Evolutionary conservation across 2,797 vertebrate species (phyloP).

Genomic region (Amblyraja radiata): DNA sequence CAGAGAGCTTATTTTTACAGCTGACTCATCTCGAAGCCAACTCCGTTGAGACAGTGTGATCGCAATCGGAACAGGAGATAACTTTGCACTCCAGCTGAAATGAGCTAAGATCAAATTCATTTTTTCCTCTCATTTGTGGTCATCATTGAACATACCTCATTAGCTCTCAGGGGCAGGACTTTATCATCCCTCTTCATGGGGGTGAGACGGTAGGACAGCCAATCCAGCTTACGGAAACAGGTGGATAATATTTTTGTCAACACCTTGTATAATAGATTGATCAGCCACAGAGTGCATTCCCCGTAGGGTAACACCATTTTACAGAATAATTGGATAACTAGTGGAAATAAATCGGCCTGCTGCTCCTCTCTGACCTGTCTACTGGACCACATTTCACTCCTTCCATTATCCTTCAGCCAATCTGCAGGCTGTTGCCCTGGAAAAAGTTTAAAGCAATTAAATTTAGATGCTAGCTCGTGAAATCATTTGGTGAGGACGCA

Average conservation of each 20-base stretch:
- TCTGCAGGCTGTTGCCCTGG: not conserved
- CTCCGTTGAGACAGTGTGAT: not conserved
- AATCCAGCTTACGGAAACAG: not conserved
- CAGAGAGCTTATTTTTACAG: not conserved
- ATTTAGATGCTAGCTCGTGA: not conserved
- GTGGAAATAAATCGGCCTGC: not conserved
- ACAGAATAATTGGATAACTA: constrained; percentile 26
- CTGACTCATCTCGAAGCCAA: not conserved
- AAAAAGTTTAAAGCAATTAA: constrained; percentile 12
- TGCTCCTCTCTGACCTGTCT: constrained; percentile 14
- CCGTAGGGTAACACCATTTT: constrained; percentile 4
- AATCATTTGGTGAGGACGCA: not conserved
- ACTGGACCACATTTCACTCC: constrained; percentile 10
- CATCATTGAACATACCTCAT: not conserved
- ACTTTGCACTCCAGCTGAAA: not conserved
- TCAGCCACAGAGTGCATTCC: not conserved
- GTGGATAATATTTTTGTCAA: constrained; percentile 29
- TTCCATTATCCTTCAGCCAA: not conserved
- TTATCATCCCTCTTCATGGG: not conserved
- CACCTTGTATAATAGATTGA: constrained; percentile 24
- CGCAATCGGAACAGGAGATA: not conserved
- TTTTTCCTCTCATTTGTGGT: not conserved
- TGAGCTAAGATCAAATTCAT: not conserved
- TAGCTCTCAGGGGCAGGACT: not conserved
- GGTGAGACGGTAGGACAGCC: not conserved